These are phyloP conservation scores for Drosophila diplacantha DNA, from an alignment of 2,888 invertebrate species.

Conservation along the genomic window DNA sequence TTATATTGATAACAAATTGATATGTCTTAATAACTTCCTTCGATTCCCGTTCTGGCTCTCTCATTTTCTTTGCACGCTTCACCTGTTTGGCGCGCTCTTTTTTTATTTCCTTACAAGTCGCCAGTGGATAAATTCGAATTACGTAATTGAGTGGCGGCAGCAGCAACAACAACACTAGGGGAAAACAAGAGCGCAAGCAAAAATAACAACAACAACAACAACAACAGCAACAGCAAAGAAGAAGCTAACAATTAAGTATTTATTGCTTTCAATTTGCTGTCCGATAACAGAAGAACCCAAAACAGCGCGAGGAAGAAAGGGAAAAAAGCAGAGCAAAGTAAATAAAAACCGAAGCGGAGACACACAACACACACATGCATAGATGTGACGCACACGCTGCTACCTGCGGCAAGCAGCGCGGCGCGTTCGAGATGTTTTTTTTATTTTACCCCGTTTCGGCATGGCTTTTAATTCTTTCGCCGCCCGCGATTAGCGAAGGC, in stretches of 20 bases:
- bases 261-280: conserved; percentile 66
- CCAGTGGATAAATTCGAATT: conserved; percentile 56
- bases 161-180: conserved; percentile 1
- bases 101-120: conserved; percentile 21
- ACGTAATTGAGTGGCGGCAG: conserved; percentile 54
- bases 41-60: neutral
- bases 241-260: conserved; percentile 64
- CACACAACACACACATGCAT: conserved; percentile 22
- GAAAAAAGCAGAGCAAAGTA: conserved; percentile 37
- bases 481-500: conserved; percentile 22
- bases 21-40: neutral
- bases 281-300: conserved; percentile 49
- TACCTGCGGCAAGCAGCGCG: conserved; percentile 53
- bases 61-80: conserved; percentile 7
- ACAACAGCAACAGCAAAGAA: conserved; percentile 9
- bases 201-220: conserved; percentile 7
- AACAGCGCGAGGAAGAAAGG: conserved; percentile 11
- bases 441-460: conserved; percentile 27
- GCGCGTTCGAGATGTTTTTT: conserved; percentile 28
- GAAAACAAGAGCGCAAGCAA: neutral
- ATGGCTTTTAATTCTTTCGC: conserved; percentile 12
- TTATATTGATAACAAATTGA: neutral
- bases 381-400: conserved; percentile 30
- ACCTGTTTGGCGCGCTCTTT: conserved; percentile 13
- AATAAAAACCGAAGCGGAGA: conserved; percentile 35